phyloP scores from a whole-genome alignment of 2,888 invertebrate species.

The Drosophila leonis region DNA sequence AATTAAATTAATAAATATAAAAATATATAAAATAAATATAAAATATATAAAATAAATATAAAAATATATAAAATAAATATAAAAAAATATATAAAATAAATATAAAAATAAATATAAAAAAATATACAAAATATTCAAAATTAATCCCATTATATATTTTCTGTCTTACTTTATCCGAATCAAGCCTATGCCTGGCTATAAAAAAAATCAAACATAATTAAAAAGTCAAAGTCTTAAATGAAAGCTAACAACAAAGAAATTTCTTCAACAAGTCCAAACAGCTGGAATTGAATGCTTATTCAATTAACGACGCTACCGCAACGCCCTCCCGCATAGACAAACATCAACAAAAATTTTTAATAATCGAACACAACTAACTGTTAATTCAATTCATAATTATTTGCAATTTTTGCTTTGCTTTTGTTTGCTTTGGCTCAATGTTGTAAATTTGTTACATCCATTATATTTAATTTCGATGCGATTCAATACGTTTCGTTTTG shows the following conservation, averaged over 20 bases:
- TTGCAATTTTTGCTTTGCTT: background rate
- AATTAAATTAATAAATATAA: too few relatives aligned
- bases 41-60: too few relatives aligned
- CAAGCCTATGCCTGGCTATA: background rate
- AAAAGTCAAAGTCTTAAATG: background rate
- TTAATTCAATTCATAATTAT: constrained; percentile 17
- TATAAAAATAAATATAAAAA: too few relatives aligned
- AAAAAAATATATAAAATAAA: too few relatives aligned
- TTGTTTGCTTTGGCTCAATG: constrained; percentile 18
- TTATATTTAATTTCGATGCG: constrained; percentile 42
- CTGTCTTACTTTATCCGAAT: background rate
- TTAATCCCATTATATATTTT: background rate
- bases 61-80: too few relatives aligned
- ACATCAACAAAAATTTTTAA: background rate
- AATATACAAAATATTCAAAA: too few relatives aligned
- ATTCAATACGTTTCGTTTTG: constrained; percentile 10
- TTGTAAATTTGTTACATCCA: constrained; percentile 32
- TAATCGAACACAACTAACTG: constrained; percentile 26
- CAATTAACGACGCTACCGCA: constrained; percentile 1
- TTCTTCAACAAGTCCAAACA: background rate
- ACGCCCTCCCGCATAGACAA: background rate
- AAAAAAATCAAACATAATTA: background rate
- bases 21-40: too few relatives aligned
- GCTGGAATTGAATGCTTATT: constrained; percentile 1
- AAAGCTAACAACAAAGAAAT: background rate